phyloP scores from a whole-genome alignment of 1,140 invertebrate genomes.

The Onthophagus taurus region DNA sequence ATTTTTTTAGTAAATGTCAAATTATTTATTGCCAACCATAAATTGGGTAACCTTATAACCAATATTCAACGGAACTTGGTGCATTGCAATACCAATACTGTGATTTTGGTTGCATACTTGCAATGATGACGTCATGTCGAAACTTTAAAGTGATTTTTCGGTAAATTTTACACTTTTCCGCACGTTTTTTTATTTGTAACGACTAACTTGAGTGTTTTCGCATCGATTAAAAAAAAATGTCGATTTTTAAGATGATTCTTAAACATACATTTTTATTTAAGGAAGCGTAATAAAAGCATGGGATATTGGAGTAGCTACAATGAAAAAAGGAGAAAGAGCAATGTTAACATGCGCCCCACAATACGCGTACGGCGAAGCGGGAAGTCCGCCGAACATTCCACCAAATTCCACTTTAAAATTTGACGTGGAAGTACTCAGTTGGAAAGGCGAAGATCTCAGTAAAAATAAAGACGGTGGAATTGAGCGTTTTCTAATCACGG shows the following conservation, averaged over 20 bases:
- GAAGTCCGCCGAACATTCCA: constrained; percentile 82
- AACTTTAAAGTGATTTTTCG: too few relatives aligned
- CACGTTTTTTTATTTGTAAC: constrained; percentile 7
- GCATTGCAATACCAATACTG: too few relatives aligned
- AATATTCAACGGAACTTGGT: too few relatives aligned
- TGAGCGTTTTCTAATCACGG: constrained; percentile 55
- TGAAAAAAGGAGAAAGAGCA: constrained; percentile 86
- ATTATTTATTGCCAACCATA: too few relatives aligned
- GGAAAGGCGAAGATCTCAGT: constrained; percentile 81
- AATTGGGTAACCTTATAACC: too few relatives aligned
- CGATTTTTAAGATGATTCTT: too few relatives aligned
- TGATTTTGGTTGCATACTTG: too few relatives aligned
- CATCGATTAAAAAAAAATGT: too few relatives aligned
- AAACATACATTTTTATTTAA: constrained; percentile 32
- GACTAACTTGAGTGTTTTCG: too few relatives aligned
- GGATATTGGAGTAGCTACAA: constrained; percentile 88
- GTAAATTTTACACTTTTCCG: too few relatives aligned
- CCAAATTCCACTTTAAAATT: constrained; percentile 83
- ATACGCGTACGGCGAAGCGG: constrained; percentile 83
- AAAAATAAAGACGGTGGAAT: constrained; percentile 76
- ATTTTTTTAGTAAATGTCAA: too few relatives aligned
- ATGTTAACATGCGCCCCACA: constrained; percentile 78
- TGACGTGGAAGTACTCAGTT: constrained; percentile 84
- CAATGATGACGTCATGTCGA: too few relatives aligned
- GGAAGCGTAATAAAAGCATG: constrained; percentile 87